Percentiles rank a stretch among this genome's conserved stretches.
Evolutionary conservation across 2,113 vertebrate genomes (phyloP).

Genomic region (Platanista minor): DNA sequence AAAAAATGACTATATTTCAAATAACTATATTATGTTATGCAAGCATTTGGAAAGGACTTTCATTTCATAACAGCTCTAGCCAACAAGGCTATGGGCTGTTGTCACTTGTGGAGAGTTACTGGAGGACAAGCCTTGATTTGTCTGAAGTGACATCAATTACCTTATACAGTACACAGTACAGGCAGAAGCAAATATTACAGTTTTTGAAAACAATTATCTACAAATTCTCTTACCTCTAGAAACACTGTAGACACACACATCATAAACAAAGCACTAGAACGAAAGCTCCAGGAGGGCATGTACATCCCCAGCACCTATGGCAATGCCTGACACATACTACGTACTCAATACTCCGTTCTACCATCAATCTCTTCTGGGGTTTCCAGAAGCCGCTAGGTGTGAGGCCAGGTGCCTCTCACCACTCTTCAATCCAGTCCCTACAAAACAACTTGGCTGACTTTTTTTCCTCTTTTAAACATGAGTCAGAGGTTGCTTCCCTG

Average conservation of each 20-base stretch:
- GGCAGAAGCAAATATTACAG: background rate
- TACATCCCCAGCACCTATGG: fast-evolving
- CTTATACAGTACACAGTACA: background rate
- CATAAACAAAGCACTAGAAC: background rate
- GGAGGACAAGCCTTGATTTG: background rate
- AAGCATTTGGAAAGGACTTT: background rate
- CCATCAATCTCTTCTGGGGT: background rate
- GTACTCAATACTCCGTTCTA: background rate
- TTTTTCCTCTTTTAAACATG: background rate
- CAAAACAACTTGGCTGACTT: background rate
- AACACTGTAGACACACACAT: background rate
- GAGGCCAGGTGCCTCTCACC: background rate
- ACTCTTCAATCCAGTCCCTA: background rate
- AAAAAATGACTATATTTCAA: conserved; percentile 8
- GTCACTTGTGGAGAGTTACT: background rate
- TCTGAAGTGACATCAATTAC: background rate
- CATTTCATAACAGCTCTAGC: background rate
- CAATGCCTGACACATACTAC: too few relatives aligned
- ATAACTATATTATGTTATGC: background rate
- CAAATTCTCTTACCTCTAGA: background rate
- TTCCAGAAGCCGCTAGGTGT: background rate
- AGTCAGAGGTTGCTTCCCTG: background rate
- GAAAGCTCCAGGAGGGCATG: background rate
- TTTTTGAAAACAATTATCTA: background rate
- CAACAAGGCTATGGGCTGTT: background rate